Base-by-base conservation (phyloP, 2,888 invertebrate genomes). In the Xanthia togata region DNA sequence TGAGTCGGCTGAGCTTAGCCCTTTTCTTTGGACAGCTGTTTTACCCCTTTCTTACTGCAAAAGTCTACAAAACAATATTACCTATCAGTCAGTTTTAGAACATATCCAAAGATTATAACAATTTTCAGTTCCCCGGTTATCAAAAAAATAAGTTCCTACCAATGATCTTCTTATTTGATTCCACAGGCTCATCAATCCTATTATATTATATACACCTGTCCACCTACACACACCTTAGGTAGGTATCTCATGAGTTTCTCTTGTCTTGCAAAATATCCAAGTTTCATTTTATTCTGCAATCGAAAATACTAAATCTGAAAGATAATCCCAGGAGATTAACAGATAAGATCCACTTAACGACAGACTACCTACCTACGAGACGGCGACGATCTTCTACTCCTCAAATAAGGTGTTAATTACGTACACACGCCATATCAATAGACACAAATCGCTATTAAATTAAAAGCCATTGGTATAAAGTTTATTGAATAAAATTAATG, bases 331-430 rank as follows among this genome's bases (percentile, higher is more conserved):
- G 59, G 44, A 80, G 70, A 83, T 79, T 41, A 55, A 9, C 63
- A 69, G 82, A 69, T 71, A 71, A 62, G 57, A 35, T 35, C 47
- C 77, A 78, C 74, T 65, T 77, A 79, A 69, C 69, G 59, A 83
- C 83, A 74, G 62, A 60, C 77, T 53, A 47, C 55, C 81, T 79
- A 63, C 80, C 79, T 73, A 70, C 76, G 69, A 79, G 31, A 59
- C 67, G 55, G 70, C 73, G 41, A 70, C 62, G 63, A 71, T 78
- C 73, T 74, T 78, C 74, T 69, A 41, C 59, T 44, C 26, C 38
- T 75, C 83, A 59, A 69, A 82, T 78, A 83, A 65, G 88, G 89
- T 70, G 82, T 85, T 85, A 84, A 89, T 89, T 89, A 88, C 79
- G 76, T 76, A 85, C 84, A 79, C 81, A 71, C 59, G 70, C 86